Evolutionary conservation across 2,888 invertebrate genomes (phyloP).

Genomic region (Parasteatoda lunata): DNA sequence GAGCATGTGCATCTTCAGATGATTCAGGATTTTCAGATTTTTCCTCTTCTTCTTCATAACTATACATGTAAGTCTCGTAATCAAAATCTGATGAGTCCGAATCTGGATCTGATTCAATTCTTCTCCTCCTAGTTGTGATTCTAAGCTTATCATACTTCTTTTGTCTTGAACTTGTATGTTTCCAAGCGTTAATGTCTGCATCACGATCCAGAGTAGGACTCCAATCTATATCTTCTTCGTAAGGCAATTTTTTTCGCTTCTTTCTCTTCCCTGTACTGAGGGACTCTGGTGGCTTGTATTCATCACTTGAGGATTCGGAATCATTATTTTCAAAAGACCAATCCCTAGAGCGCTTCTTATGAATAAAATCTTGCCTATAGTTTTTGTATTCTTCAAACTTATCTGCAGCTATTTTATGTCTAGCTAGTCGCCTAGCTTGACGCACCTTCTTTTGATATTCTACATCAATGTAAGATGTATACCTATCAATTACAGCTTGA

Average conservation of each 20-base stretch:
- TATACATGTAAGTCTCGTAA: background rate
- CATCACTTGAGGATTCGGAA: background rate
- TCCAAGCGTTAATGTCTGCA: background rate
- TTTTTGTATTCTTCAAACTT: slow-evolving; percentile 18
- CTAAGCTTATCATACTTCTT: slow-evolving; percentile 21
- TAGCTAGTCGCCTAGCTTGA: background rate
- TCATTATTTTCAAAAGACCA: background rate
- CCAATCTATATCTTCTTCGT: slow-evolving; percentile 53
- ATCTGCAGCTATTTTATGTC: background rate
- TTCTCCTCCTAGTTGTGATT: slow-evolving; percentile 3
- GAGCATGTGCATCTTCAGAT: background rate
- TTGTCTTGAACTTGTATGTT: background rate
- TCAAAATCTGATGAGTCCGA: slow-evolving; percentile 5
- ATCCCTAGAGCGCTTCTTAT: background rate
- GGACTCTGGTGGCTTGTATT: slow-evolving; percentile 7
- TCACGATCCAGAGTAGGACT: background rate
- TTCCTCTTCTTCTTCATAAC: background rate
- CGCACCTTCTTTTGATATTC: background rate
- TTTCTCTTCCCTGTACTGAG: slow-evolving; percentile 8
- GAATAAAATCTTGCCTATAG: slow-evolving; percentile 8
- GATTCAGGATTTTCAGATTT: background rate
- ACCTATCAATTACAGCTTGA: slow-evolving; percentile 9
- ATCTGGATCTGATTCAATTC: slow-evolving; percentile 39
- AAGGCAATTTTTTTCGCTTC: slow-evolving; percentile 5
- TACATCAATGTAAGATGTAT: background rate